Evolutionary conservation across 2,888 invertebrate genomes (phyloP).

Genomic region (Balanococcus diminutus): DNA sequence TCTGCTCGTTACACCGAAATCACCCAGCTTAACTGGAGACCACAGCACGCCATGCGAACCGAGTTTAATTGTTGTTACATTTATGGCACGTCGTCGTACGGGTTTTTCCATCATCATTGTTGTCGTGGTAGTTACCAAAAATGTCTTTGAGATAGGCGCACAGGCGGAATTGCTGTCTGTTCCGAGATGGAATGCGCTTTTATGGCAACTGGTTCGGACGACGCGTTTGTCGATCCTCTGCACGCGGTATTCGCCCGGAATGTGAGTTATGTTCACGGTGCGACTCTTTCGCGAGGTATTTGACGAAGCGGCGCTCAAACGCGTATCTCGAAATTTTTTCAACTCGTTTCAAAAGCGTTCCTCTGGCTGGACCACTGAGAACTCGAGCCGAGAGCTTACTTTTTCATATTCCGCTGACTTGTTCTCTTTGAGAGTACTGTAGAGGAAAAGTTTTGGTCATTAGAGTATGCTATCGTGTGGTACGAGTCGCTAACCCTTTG

Average conservation of each 20-base stretch:
- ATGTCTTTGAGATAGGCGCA: background rate
- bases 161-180: background rate
- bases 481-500: background rate
- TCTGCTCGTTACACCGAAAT: background rate
- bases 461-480: background rate
- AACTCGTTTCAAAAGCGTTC: background rate
- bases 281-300: background rate
- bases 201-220: conserved; percentile 15
- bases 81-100: background rate
- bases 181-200: background rate
- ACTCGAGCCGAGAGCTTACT: background rate
- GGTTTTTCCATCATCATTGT: background rate
- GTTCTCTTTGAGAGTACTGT: background rate
- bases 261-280: background rate
- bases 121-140: background rate
- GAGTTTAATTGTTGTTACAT: background rate
- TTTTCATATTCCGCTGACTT: background rate
- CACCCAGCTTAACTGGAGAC: background rate
- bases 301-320: background rate
- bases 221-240: background rate
- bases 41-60: background rate
- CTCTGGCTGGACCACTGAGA: background rate
- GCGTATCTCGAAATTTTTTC: background rate
- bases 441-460: background rate
- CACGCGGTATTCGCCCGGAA: background rate